These are phyloP conservation scores for Thinocorus orbignyianus DNA, from an alignment of 2,113 vertebrate genomes.

Conservation along the genomic window DNA sequence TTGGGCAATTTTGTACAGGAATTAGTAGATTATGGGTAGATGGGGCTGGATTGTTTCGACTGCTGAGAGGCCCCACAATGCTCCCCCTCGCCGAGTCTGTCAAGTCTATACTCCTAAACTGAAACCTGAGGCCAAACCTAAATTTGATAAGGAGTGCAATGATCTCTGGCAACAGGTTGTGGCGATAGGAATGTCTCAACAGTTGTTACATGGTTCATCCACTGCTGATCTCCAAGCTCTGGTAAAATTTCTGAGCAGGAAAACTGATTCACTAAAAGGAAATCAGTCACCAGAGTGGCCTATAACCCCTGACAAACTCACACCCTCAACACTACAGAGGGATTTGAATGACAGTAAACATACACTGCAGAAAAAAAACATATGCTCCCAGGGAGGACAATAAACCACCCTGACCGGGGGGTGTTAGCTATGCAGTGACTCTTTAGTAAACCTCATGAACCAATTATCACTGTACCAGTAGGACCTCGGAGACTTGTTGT, in stretches of 20 bases:
- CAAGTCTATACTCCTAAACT: neutral
- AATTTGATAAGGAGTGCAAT: neutral
- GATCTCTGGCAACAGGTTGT: neutral
- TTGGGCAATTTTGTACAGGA: neutral
- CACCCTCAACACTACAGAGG: too few species aligned
- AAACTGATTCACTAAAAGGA: neutral
- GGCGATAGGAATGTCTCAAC: neutral
- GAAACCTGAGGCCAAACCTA: neutral
- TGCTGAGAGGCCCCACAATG: neutral
- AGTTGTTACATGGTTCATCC: neutral
- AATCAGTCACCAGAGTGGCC: neutral
- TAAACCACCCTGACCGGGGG: too few species aligned
- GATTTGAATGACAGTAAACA: too few species aligned
- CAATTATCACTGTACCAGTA: too few species aligned
- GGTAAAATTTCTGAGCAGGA: neutral
- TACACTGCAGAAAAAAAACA: too few species aligned
- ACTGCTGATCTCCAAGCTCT: neutral
- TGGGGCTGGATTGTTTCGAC: neutral
- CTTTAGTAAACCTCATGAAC: neutral
- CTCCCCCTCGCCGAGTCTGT: neutral
- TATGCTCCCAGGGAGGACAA: neutral
- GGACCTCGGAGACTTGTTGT: neutral
- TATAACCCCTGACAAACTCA: neutral
- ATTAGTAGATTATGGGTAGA: neutral
- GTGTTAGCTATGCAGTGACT: neutral